A percentile compares a stretch with the other conserved stretches of the same genome.
Evolutionary conservation across 2,888 invertebrate species (phyloP).

Genomic region (Quadroppia sp.): DNA sequence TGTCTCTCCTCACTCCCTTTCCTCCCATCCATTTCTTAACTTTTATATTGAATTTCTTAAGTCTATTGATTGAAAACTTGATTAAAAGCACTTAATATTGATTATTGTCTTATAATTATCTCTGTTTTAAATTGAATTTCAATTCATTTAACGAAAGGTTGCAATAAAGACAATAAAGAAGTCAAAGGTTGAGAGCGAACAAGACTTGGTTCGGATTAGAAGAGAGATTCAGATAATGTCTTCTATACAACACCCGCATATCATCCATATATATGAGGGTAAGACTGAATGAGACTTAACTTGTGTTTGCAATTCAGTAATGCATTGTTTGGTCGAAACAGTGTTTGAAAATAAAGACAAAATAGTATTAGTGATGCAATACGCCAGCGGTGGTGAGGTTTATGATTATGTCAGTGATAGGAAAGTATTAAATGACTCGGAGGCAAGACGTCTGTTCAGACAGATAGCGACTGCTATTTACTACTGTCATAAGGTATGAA

Average conservation of each 20-base stretch:
- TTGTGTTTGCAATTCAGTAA: too few species aligned
- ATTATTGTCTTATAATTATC: too few species aligned
- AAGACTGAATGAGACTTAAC: too few species aligned
- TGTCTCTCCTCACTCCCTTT: too few species aligned
- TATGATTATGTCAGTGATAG: slow-evolving; percentile 79
- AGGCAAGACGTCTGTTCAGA: slow-evolving; percentile 88
- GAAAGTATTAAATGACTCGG: slow-evolving; percentile 83
- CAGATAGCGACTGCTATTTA: slow-evolving; percentile 95
- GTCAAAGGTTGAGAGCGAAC: slow-evolving; percentile 93
- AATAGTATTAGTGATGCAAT: slow-evolving; percentile 99
- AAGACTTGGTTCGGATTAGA: slow-evolving; percentile 89
- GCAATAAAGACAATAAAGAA: slow-evolving; percentile 82
- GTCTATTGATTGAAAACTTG: too few species aligned
- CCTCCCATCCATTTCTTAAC: too few species aligned
- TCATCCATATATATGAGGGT: slow-evolving; percentile 99
- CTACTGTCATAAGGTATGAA: slow-evolving; percentile 81
- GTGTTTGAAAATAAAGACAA: slow-evolving; percentile 99
- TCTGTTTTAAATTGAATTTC: too few species aligned
- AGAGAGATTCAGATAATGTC: slow-evolving; percentile 99
- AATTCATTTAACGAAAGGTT: slow-evolving; percentile 39
- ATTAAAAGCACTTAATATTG: too few species aligned
- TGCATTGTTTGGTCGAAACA: slow-evolving; percentile 52
- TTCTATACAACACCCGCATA: slow-evolving; percentile 95
- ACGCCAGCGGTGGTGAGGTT: slow-evolving; percentile 95
- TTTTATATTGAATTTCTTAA: too few species aligned